These are phyloP conservation scores for Betta splendens DNA, from an alignment of 2,797 vertebrate genomes.

Conservation along the genomic window DNA sequence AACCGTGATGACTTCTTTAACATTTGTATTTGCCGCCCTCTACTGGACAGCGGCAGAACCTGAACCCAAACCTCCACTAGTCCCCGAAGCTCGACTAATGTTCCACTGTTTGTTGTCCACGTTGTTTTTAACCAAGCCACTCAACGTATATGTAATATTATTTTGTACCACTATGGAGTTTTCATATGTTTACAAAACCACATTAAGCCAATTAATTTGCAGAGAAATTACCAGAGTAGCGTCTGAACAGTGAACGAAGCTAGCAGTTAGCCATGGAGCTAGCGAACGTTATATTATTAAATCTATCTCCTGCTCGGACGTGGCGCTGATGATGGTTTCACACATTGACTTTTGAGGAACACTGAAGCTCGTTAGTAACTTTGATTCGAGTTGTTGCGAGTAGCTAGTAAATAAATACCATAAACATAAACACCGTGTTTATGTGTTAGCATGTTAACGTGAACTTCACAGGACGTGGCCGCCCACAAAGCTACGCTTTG, in stretches of 20 bases:
- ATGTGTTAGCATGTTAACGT: not conserved
- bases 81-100: not conserved
- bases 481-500: not conserved
- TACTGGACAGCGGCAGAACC: slow-evolving; percentile 5
- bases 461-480: slow-evolving; percentile 2
- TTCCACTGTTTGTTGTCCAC: too few species aligned
- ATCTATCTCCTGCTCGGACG: not conserved
- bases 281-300: not conserved
- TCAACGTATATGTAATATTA: too few species aligned
- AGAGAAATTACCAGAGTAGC: not conserved
- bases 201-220: not conserved
- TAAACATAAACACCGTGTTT: not conserved
- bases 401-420: rapidly evolving
- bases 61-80: not conserved
- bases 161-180: too few species aligned
- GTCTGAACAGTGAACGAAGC: not conserved
- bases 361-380: rapidly evolving
- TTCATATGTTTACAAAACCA: not conserved
- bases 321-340: not conserved
- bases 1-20: too few species aligned
- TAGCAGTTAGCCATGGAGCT: not conserved
- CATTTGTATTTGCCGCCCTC: slow-evolving; percentile 42
- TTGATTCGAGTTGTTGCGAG: rapidly evolving
- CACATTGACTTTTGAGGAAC: not conserved
- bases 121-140: too few species aligned